phyloP scores from a whole-genome alignment of 1,140 invertebrate genomes.

The Drosophila fuyamai region DNA sequence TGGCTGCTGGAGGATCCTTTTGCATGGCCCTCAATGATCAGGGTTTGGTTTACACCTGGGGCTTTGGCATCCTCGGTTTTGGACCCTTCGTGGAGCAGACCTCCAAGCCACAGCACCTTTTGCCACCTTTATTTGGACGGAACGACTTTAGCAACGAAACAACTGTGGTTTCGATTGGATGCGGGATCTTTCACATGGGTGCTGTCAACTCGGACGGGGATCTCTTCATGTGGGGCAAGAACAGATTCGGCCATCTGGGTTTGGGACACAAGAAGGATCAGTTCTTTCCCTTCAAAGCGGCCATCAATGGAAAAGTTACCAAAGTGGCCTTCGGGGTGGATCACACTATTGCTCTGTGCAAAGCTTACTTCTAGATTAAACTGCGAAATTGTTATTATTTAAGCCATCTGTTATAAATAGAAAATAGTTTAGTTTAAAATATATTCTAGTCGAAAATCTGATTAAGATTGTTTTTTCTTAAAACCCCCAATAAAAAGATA shows the following conservation, averaged over 20 bases:
- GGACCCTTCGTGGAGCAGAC: conserved; percentile 91
- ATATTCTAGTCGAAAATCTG: background rate
- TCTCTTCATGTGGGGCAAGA: conserved; percentile 96
- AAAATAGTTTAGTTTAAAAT: background rate
- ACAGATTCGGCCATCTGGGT: conserved; percentile 93
- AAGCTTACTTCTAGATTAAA: conserved; percentile 87
- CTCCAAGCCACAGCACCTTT: conserved; percentile 89
- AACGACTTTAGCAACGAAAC: conserved; percentile 92
- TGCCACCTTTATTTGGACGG: conserved; percentile 92
- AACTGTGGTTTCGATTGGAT: conserved; percentile 88
- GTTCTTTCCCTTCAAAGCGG: conserved; percentile 94
- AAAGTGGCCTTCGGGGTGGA: conserved; percentile 93
- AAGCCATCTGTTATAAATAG: background rate
- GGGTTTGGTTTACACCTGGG: conserved; percentile 96
- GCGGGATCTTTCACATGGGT: conserved; percentile 92
- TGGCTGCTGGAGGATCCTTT: conserved; percentile 94
- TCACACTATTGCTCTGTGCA: conserved; percentile 92
- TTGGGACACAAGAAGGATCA: conserved; percentile 92
- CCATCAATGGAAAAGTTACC: conserved; percentile 90
- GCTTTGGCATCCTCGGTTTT: conserved; percentile 95
- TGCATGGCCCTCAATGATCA: conserved; percentile 90
- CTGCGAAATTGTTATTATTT: background rate
- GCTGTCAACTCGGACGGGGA: conserved; percentile 93
- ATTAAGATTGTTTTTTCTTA: background rate
- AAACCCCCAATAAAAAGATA: conserved; percentile 1